Evolutionary conservation across 2,888 invertebrate species (phyloP).

Genomic region (Lasioglossum leucozonium): DNA sequence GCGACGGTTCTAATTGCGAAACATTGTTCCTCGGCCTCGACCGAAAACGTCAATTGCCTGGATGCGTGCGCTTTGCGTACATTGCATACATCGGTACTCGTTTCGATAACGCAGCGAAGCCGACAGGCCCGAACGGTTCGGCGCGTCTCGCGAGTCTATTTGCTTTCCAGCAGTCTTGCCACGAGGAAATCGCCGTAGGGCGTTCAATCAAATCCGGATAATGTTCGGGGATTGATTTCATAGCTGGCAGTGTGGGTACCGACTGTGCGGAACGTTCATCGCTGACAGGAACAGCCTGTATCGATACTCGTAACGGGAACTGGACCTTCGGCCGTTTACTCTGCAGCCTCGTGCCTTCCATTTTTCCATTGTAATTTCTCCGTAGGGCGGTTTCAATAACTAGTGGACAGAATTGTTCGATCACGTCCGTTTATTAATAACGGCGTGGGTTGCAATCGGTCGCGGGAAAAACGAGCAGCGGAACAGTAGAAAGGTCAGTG

Average conservation of each 20-base stretch:
- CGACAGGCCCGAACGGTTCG: no score
- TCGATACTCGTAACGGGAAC: not conserved
- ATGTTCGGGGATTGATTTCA: not conserved
- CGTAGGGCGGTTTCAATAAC: not conserved
- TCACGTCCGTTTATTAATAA: not conserved
- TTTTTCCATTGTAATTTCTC: not conserved
- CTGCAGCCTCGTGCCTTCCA: not conserved
- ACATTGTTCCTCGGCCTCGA: not conserved
- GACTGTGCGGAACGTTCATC: not conserved
- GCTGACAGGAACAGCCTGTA: not conserved
- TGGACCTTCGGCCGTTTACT: not conserved
- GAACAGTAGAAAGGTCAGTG: not conserved
- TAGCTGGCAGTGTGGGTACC: not conserved
- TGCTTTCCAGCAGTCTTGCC: not conserved
- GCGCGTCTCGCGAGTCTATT: not conserved
- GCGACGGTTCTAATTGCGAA: not conserved
- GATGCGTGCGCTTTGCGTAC: not conserved
- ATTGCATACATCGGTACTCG: no score
- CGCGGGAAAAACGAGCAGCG: not conserved
- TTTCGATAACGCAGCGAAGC: not conserved
- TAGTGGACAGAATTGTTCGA: not conserved
- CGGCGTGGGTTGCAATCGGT: not conserved
- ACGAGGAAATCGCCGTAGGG: not conserved
- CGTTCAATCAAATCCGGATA: not conserved
- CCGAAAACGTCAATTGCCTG: not conserved